Base-by-base conservation (phyloP, 2,113 vertebrate genomes). In the Oenanthe oenanthe region DNA sequence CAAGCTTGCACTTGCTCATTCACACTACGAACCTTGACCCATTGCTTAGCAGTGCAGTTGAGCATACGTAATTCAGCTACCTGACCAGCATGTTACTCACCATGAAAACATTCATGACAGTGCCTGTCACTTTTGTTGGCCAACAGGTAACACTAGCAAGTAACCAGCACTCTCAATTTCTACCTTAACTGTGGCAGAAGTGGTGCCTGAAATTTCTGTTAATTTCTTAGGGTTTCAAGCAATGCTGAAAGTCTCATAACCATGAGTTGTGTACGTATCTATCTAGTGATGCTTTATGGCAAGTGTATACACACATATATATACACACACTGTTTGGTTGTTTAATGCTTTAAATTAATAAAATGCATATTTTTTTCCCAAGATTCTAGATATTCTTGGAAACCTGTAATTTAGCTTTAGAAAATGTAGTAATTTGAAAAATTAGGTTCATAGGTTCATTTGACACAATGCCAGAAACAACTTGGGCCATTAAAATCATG, bases 391-490 rank as follows among this genome's bases (percentile, higher is more conserved):
- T 42, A 24, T 67, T 91, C 78, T 45, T 67, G 72, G 17, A 89
- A 95, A 91, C 21, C 17, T 67, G 17, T 43, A 92, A 75, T 83
- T 56, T 72, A 76, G n/a, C 51, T 87, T 84, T 56, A 95, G 58
- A 80, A 78, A 63, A 25, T 28, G 25, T 28, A 89, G 34, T n/a
- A 17, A 38, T 56, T 91, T 78, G 65, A 75, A 92, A 92, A 91
- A 88, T 56, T 4, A 72, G 19, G 60, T 78, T 77, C 21, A 22
- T 10, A 71, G 22, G 63, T 88, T 88, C 53, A 79, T 85, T 80
- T 94, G 51, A 70, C 78, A 94, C n/a, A 51, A 81, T 31, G 32
- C 51, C 77, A 86, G n/a, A 82, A 83, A 78, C 48, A 85, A 89
- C 32, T 21, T 6, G 6, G 24, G 24, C 74, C 22, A 61, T 74